These are phyloP conservation scores for Pitangus sulphuratus DNA, from an alignment of 2,797 vertebrate species.

Conservation along the genomic window DNA sequence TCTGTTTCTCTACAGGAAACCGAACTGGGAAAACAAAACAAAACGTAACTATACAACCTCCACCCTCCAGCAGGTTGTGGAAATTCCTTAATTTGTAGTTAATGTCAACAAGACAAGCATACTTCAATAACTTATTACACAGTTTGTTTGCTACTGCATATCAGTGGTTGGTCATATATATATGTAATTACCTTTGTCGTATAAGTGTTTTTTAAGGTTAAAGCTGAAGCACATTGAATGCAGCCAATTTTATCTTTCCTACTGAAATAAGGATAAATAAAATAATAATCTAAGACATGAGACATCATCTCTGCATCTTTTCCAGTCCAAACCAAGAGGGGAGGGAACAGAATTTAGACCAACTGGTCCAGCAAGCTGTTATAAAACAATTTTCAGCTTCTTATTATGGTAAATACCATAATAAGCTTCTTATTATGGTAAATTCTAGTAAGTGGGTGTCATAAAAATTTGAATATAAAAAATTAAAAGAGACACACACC, in stretches of 20 bases:
- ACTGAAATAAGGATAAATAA: not conserved
- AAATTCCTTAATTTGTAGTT: not conserved
- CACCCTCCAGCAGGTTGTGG: not conserved
- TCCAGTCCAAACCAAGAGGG: not conserved
- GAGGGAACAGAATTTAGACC: not conserved
- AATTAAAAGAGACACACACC: not conserved
- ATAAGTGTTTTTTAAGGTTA: not conserved
- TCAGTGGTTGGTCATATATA: not conserved
- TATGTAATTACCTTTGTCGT: not conserved
- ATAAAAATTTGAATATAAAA: not conserved
- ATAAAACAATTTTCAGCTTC: not conserved
- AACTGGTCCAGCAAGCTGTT: not conserved
- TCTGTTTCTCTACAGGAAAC: not conserved
- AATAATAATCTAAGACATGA: not conserved
- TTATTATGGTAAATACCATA: not conserved
- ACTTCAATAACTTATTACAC: not conserved
- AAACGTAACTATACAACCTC: not conserved
- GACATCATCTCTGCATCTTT: not conserved
- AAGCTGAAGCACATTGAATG: rapidly evolving
- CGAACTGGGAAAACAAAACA: not conserved
- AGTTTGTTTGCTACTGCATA: not conserved
- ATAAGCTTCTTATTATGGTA: not conserved
- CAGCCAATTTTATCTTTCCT: not conserved
- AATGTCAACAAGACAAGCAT: not conserved
- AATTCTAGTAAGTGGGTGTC: not conserved